These are phyloP conservation scores for Lipotes vexillifer DNA, from an alignment of 2,113 vertebrate species.

Conservation along the genomic window DNA sequence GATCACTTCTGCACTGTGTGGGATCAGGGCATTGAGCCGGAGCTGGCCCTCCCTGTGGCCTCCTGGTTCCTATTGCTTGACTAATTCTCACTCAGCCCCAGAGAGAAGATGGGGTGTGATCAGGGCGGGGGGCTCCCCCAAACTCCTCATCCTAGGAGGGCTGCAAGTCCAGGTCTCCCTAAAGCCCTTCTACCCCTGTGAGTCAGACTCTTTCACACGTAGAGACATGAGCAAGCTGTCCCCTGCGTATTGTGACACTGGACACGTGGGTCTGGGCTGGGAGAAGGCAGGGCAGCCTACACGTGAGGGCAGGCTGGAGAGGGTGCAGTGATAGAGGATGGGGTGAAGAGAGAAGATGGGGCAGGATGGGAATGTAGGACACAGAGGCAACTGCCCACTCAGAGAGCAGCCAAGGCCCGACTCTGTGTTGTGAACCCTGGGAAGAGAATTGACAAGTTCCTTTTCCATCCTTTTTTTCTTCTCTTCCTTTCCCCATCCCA, in stretches of 20 bases:
- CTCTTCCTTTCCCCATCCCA: background rate
- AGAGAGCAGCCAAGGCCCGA: background rate
- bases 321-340: background rate
- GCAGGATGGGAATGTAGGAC: background rate
- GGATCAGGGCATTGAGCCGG: background rate
- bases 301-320: background rate
- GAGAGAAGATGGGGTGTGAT: background rate
- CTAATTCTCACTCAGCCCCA: background rate
- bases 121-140: background rate
- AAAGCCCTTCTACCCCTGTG: background rate
- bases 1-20: background rate
- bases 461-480: background rate
- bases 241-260: background rate
- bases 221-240: background rate
- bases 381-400: background rate
- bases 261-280: background rate
- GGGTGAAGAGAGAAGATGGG: background rate
- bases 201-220: background rate
- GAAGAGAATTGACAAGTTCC: background rate
- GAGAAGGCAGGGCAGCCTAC: background rate
- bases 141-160: background rate
- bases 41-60: background rate
- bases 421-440: background rate
- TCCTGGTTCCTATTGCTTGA: background rate
- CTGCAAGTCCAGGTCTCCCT: background rate